Evolutionary conservation across 2,113 vertebrate genomes (phyloP).

Genomic region (Poeciliopsis turrubarensis): DNA sequence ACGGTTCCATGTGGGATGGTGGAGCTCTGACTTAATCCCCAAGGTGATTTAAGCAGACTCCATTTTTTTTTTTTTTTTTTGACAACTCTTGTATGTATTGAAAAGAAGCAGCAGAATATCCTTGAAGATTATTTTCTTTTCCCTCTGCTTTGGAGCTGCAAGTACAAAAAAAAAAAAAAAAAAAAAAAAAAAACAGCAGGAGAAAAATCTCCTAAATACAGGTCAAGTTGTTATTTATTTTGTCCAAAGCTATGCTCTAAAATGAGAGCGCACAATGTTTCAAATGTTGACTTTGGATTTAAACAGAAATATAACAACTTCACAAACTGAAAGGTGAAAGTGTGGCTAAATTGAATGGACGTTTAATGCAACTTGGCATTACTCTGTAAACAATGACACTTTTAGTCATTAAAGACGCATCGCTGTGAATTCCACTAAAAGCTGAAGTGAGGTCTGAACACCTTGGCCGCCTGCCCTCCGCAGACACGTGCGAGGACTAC

Average conservation of each 20-base stretch:
- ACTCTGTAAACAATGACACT: too few relatives aligned
- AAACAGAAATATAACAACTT: background rate
- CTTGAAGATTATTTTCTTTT: slow-evolving; percentile 30
- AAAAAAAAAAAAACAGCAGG: background rate
- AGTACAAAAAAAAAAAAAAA: background rate
- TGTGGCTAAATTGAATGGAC: too few relatives aligned
- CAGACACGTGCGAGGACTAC: slow-evolving; percentile 88
- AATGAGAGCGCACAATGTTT: background rate
- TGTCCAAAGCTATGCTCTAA: slow-evolving; percentile 6
- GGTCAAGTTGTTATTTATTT: slow-evolving; percentile 4
- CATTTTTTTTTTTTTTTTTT: slow-evolving; percentile 14
- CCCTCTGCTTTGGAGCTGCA: slow-evolving; percentile 20
- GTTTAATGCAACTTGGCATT: too few relatives aligned
- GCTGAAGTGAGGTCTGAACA: background rate
- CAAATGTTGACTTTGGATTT: background rate
- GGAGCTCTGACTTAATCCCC: slow-evolving; percentile 61
- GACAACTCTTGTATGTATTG: slow-evolving; percentile 48
- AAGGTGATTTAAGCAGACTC: slow-evolving; percentile 63
- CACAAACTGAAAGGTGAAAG: background rate
- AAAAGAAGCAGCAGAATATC: slow-evolving; percentile 36
- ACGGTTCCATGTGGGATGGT: slow-evolving; percentile 58
- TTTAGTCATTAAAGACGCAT: too few relatives aligned
- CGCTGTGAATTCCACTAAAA: too few relatives aligned
- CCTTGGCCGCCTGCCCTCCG: background rate
- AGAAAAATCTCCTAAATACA: slow-evolving; percentile 26